phyloP scores from a whole-genome alignment of 92 coral and sea anemone species.

The Epizoanthus illoricatus region DNA sequence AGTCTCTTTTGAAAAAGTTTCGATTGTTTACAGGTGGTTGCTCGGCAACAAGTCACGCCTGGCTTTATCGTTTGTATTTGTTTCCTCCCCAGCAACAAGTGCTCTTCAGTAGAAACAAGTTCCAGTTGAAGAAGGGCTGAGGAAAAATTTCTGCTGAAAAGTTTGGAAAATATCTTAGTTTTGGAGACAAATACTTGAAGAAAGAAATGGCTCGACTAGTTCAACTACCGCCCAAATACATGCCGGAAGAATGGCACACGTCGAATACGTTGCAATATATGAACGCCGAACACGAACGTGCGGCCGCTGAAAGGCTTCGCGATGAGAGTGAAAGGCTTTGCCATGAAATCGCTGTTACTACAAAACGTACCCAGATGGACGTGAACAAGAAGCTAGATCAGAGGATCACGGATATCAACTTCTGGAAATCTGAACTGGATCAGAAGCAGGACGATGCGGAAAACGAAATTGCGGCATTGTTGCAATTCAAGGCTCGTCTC shows the following conservation, averaged over 20 bases:
- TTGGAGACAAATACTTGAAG: not conserved
- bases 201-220: slow-evolving; percentile 88
- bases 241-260: slow-evolving; percentile 97
- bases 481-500: slow-evolving; percentile 78
- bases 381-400: slow-evolving; percentile 95
- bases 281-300: slow-evolving; percentile 90
- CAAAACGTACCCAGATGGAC: slow-evolving; percentile 85
- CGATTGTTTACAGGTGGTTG: slow-evolving; percentile 61
- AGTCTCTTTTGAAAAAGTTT: slow-evolving; percentile 22
- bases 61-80: slow-evolving; percentile 23
- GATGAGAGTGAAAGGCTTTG: slow-evolving; percentile 91
- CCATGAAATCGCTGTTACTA: slow-evolving; percentile 89
- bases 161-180: not conserved
- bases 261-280: slow-evolving; percentile 86
- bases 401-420: slow-evolving; percentile 82
- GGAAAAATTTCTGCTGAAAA: not conserved
- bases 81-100: slow-evolving; percentile 44
- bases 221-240: slow-evolving; percentile 92
- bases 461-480: slow-evolving; percentile 74
- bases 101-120: slow-evolving; percentile 4
- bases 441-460: slow-evolving; percentile 82
- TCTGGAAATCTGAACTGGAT: slow-evolving; percentile 94
- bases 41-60: slow-evolving; percentile 37
- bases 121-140: not conserved
- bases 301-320: slow-evolving; percentile 93